Conservation (phyloP, 2,113 vertebrate genomes). For the Microtus richardsoni region DNA sequence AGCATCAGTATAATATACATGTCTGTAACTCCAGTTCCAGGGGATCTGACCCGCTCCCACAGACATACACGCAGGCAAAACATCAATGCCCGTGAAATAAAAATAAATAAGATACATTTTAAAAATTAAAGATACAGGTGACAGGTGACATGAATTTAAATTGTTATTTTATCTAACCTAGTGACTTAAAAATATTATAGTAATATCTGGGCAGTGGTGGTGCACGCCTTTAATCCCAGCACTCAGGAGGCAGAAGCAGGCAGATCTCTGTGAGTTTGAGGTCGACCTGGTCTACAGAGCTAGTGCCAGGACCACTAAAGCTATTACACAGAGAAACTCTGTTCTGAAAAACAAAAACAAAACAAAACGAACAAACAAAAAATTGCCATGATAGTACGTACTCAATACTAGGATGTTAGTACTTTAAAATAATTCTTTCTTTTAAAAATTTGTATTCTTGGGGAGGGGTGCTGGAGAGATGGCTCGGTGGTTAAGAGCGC, state of each 20-base stretch:
- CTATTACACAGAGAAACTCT: too few relatives aligned
- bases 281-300: too few relatives aligned
- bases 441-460: not conserved
- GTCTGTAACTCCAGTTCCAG: not conserved
- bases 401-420: slow-evolving; percentile 1
- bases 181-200: not conserved
- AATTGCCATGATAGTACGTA: not conserved
- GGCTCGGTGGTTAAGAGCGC: too few relatives aligned
- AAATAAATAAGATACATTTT: not conserved
- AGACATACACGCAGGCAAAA: not conserved
- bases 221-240: too few relatives aligned
- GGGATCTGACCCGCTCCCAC: not conserved
- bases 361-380: too few relatives aligned
- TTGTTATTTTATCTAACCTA: slow-evolving; percentile 47
- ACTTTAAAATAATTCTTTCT: not conserved
- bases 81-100: not conserved
- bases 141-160: slow-evolving; percentile 36
- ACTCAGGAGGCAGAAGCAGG: too few relatives aligned
- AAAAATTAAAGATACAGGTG: slow-evolving; percentile 2
- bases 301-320: too few relatives aligned
- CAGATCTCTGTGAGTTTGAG: too few relatives aligned
- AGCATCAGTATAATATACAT: not conserved
- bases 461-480: too few relatives aligned
- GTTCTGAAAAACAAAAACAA: too few relatives aligned
- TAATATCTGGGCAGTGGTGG: not conserved